phyloP scores from a whole-genome alignment of 2,888 invertebrate genomes.

The Sicus ferrugineus region DNA sequence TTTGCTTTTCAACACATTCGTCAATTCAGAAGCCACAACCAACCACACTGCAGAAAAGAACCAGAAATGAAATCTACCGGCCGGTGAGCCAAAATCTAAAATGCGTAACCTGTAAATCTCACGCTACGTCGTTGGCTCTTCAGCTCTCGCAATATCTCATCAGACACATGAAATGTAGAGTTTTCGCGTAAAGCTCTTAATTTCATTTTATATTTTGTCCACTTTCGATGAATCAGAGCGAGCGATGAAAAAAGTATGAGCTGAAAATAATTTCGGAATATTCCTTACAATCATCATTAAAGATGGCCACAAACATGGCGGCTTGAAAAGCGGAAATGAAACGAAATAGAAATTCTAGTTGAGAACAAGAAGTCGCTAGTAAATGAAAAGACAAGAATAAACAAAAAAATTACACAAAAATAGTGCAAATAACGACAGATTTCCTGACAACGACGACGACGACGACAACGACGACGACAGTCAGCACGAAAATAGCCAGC shows the following conservation, averaged over 20 bases:
- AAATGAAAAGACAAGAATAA: background rate
- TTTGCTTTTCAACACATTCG: too few species aligned
- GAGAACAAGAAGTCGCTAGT: background rate
- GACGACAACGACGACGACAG: background rate
- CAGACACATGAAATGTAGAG: too few species aligned
- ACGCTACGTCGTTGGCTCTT: too few species aligned
- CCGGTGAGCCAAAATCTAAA: too few species aligned
- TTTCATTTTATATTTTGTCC: too few species aligned
- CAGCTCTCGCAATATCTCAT: too few species aligned
- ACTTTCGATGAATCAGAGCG: background rate
- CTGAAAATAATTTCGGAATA: slow-evolving; percentile 20
- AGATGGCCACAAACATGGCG: background rate
- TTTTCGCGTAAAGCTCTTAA: too few species aligned
- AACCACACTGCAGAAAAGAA: too few species aligned
- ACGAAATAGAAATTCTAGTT: slow-evolving; percentile 3
- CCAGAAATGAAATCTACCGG: too few species aligned
- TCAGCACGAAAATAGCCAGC: background rate
- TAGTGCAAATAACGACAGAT: background rate
- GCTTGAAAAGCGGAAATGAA: slow-evolving; percentile 6
- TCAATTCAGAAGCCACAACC: background rate
- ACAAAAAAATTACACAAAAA: background rate
- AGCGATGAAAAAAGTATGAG: background rate
- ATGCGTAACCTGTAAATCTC: too few species aligned
- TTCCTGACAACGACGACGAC: background rate
- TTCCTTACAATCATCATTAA: too few species aligned